Conservation (phyloP, 2,888 invertebrate genomes). For the Cacoxenus indagator region DNA sequence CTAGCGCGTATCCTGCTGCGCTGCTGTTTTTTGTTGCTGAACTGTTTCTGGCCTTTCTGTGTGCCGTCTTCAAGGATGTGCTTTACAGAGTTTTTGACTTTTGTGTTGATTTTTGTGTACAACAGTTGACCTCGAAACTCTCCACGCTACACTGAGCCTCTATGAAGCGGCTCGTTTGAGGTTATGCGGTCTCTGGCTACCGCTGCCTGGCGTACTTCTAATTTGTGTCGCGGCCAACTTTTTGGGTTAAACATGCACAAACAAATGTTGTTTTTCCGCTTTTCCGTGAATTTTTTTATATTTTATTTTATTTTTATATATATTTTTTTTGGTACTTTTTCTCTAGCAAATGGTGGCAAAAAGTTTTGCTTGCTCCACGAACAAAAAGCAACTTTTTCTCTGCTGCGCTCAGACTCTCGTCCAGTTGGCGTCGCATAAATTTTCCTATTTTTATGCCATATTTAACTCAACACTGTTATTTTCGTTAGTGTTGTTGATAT, state of each 20-base stretch:
- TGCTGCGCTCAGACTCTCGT: constrained; percentile 38
- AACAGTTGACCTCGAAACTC: constrained; percentile 13
- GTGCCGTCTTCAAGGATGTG: neutral
- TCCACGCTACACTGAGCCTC: neutral
- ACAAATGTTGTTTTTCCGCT: constrained; percentile 46
- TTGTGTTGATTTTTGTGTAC: neutral
- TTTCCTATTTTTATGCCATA: constrained; percentile 47
- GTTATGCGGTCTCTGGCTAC: too few species aligned
- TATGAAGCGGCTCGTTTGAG: neutral
- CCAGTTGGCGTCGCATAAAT: constrained; percentile 64
- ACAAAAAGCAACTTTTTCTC: neutral
- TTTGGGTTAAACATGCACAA: constrained; percentile 9
- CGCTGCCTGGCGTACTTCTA: constrained; percentile 36
- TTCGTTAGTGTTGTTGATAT: neutral
- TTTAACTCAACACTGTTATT: constrained; percentile 24
- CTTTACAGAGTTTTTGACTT: neutral
- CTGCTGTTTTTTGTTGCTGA: neutral
- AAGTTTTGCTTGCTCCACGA: neutral
- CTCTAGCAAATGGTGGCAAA: neutral
- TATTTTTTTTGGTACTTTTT: neutral
- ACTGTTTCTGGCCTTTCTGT: neutral
- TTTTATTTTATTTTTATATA: neutral
- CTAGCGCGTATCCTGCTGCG: constrained; percentile 5
- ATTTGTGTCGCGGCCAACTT: constrained; percentile 36
- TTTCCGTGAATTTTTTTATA: neutral